Conservation (phyloP, 1,140 invertebrate genomes). For the Arion vulgaris region DNA sequence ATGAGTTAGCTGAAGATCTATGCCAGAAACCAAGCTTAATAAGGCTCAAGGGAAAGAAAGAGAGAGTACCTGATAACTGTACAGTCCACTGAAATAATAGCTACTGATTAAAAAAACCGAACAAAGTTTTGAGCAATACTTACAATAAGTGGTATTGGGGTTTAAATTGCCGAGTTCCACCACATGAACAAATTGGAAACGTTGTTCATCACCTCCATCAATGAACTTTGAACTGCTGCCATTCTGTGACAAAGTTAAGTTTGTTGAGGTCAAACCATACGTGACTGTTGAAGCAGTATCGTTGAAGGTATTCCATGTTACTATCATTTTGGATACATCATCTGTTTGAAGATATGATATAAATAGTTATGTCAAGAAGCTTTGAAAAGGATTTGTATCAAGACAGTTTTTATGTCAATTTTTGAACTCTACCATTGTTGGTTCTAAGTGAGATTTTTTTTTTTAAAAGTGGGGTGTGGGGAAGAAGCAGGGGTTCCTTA, state of each 20-base stretch:
- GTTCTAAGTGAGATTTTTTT: too few species aligned
- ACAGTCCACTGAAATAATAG: too few species aligned
- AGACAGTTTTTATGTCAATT: too few species aligned
- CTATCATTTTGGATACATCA: conserved; percentile 29
- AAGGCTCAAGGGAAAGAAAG: too few species aligned
- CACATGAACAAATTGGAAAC: conserved; percentile 15
- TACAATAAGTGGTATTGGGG: conserved; percentile 29
- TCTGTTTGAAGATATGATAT: background rate
- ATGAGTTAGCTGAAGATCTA: too few species aligned
- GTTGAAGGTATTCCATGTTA: conserved; percentile 33
- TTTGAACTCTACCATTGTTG: too few species aligned
- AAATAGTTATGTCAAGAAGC: background rate
- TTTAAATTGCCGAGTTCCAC: conserved; percentile 18
- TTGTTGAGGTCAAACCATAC: conserved; percentile 7
- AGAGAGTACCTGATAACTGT: too few species aligned
- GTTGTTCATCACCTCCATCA: conserved; percentile 23
- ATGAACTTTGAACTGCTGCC: conserved; percentile 22
- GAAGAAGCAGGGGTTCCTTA: too few species aligned
- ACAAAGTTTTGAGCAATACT: background rate
- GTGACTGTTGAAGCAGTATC: conserved; percentile 5
- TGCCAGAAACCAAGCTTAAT: too few species aligned
- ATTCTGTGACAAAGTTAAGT: conserved; percentile 1
- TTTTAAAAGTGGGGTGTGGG: too few species aligned
- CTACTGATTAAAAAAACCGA: too few species aligned
- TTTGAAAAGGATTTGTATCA: background rate